A percentile compares a stretch with the other conserved stretches of the same genome.
Conservation (phyloP, 2,888 invertebrate species). For the Cinara cedri region DNA sequence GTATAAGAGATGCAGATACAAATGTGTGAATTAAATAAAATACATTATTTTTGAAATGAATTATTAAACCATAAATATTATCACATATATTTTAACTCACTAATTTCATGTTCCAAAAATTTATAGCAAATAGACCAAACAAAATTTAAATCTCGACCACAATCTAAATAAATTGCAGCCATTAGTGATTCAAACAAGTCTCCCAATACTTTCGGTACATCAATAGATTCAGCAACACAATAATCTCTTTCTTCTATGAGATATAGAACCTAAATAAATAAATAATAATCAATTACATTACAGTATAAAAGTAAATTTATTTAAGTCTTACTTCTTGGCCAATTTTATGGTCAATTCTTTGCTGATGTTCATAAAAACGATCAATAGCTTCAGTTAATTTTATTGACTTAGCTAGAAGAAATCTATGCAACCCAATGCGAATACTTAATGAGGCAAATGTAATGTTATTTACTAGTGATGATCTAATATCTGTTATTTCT, state of each 20-base stretch:
- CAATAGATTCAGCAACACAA: conserved; percentile 75
- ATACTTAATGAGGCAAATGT: conserved; percentile 91
- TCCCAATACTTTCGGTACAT: conserved; percentile 90
- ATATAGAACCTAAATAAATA: conserved; percentile 64
- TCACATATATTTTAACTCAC: conserved; percentile 62
- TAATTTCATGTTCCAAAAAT: conserved; percentile 85
- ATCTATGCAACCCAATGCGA: conserved; percentile 82
- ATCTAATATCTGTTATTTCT: conserved; percentile 88
- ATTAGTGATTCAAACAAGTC: conserved; percentile 92
- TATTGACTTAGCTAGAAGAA: conserved; percentile 67
- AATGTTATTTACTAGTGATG: conserved; percentile 94
- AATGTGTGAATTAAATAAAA: neutral
- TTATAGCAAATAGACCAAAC: conserved; percentile 82
- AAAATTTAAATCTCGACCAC: conserved; percentile 71
- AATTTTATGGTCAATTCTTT: conserved; percentile 68
- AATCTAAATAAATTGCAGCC: conserved; percentile 90
- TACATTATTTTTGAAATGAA: neutral
- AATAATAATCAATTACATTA: conserved; percentile 42
- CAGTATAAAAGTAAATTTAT: neutral
- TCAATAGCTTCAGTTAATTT: conserved; percentile 67
- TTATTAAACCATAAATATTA: neutral
- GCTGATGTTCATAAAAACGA: conserved; percentile 72
- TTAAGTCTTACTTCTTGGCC: conserved; percentile 69
- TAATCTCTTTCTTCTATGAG: conserved; percentile 72
- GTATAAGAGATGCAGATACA: too few species aligned